Evolutionary conservation across 2,797 vertebrate genomes (phyloP).

Genomic region (Podarcis siculus): DNA sequence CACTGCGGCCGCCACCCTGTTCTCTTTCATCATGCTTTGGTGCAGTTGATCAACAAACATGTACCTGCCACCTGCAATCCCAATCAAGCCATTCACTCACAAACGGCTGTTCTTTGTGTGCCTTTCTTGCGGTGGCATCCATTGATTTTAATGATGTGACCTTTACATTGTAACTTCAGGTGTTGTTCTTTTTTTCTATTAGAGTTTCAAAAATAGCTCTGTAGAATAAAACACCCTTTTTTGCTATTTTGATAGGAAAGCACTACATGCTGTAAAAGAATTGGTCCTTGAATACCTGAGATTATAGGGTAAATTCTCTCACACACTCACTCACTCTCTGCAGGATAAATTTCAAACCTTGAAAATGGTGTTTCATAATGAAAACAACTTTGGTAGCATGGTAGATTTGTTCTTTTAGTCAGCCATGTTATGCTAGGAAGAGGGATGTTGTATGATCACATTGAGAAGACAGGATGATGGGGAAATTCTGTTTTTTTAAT

Average conservation of each 20-base stretch:
- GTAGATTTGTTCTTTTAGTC: conserved; percentile 35
- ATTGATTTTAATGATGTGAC: conserved; percentile 34
- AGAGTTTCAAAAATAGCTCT: conserved; percentile 17
- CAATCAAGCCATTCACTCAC: neutral
- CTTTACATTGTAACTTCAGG: conserved; percentile 23
- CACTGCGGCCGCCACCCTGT: neutral
- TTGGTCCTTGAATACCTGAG: conserved; percentile 45
- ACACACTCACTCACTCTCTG: conserved; percentile 14
- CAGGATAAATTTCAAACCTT: conserved; percentile 33
- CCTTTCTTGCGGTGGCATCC: neutral
- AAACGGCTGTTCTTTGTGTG: neutral
- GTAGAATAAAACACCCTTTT: conserved; percentile 48
- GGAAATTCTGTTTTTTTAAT: conserved; percentile 26
- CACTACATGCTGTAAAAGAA: conserved; percentile 43
- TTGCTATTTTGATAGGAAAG: conserved; percentile 36
- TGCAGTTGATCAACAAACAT: conserved; percentile 15
- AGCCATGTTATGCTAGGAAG: conserved; percentile 34
- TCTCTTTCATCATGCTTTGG: neutral
- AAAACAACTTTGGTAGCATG: conserved; percentile 2
- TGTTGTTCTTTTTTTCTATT: conserved; percentile 9
- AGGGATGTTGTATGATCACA: conserved; percentile 23
- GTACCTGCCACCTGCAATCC: neutral
- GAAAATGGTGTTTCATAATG: neutral
- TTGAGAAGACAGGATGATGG: conserved; percentile 24
- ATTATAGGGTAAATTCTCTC: conserved; percentile 38